phyloP scores from a whole-genome alignment of 2,888 invertebrate species.

The Mimachlamys varia region DNA sequence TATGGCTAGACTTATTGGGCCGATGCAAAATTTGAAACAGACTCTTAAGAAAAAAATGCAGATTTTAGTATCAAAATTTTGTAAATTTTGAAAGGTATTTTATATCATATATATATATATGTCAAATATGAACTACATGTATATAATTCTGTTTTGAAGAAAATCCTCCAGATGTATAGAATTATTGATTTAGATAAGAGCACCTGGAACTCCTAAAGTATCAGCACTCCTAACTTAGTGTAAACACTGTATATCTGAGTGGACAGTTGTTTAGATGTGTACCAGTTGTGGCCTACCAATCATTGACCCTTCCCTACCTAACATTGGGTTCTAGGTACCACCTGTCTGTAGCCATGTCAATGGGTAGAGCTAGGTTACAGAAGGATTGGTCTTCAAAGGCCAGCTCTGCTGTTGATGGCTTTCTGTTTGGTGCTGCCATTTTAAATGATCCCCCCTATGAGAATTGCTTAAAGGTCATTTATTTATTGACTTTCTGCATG shows the following conservation, averaged over 20 bases:
- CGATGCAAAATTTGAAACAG: too few relatives aligned
- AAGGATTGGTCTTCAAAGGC: not conserved
- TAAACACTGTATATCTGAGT: not conserved
- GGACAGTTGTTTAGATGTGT: not conserved
- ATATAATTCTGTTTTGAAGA: too few relatives aligned
- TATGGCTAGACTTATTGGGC: too few relatives aligned
- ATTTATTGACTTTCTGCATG: too few relatives aligned
- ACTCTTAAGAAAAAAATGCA: too few relatives aligned
- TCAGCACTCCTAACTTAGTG: not conserved
- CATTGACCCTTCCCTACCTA: not conserved
- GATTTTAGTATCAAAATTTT: too few relatives aligned
- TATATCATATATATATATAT: too few relatives aligned
- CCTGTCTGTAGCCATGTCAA: not conserved
- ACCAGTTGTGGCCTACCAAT: slow-evolving; percentile 33
- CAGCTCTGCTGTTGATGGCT: not conserved
- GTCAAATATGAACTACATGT: too few relatives aligned
- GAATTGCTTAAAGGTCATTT: too few relatives aligned
- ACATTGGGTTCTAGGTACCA: not conserved
- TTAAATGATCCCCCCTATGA: not conserved
- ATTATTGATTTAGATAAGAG: not conserved
- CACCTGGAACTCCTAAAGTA: not conserved
- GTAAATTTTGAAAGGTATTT: too few relatives aligned
- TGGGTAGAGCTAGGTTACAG: not conserved
- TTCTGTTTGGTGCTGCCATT: not conserved
- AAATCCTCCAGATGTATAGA: too few relatives aligned